These are phyloP conservation scores for Agonopterix alstromeriana DNA, from an alignment of 2,888 invertebrate genomes.

Conservation along the genomic window DNA sequence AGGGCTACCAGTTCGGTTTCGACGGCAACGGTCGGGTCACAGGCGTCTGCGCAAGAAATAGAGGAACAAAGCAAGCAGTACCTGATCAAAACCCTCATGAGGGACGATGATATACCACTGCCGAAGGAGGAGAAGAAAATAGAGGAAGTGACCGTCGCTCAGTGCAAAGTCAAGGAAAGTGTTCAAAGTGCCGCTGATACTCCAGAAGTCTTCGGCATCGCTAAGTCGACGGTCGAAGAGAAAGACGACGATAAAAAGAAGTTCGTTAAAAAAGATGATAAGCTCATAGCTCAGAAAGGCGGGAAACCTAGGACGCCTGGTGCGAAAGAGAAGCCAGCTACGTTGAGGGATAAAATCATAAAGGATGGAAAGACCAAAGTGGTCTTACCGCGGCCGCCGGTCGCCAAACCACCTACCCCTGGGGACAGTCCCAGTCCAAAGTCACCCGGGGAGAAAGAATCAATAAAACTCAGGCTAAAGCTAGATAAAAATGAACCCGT, in stretches of 20 bases:
- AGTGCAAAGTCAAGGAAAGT: constrained; percentile 48
- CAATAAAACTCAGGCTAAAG: constrained; percentile 88
- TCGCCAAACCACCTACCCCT: constrained; percentile 36
- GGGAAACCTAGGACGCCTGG: constrained; percentile 54
- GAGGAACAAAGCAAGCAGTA: constrained; percentile 85
- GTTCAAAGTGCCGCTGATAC: constrained; percentile 58
- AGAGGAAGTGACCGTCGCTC: constrained; percentile 69
- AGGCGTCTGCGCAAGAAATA: constrained; percentile 75
- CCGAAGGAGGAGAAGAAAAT: constrained; percentile 75
- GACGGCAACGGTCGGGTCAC: constrained; percentile 62
- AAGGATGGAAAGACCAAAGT: constrained; percentile 61
- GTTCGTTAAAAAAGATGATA: constrained; percentile 41
- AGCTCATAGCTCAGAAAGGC: constrained; percentile 47
- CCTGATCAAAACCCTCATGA: constrained; percentile 93
- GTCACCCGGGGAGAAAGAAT: constrained; percentile 78
- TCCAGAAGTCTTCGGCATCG: constrained; percentile 77
- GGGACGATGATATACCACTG: constrained; percentile 88
- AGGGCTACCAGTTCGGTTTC: constrained; percentile 43
- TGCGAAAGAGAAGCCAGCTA: constrained; percentile 59
- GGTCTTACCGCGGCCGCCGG: constrained; percentile 48
- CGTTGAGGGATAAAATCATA: constrained; percentile 57
- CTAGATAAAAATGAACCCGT: constrained; percentile 89
- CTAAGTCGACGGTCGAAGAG: constrained; percentile 52
- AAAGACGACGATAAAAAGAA: constrained; percentile 42
- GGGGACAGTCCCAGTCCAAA: constrained; percentile 38